Percentiles rank a stretch among this genome's conserved stretches.
Evolutionary conservation across 2,113 vertebrate genomes (phyloP).

Genomic region (Hipposideros armiger): DNA sequence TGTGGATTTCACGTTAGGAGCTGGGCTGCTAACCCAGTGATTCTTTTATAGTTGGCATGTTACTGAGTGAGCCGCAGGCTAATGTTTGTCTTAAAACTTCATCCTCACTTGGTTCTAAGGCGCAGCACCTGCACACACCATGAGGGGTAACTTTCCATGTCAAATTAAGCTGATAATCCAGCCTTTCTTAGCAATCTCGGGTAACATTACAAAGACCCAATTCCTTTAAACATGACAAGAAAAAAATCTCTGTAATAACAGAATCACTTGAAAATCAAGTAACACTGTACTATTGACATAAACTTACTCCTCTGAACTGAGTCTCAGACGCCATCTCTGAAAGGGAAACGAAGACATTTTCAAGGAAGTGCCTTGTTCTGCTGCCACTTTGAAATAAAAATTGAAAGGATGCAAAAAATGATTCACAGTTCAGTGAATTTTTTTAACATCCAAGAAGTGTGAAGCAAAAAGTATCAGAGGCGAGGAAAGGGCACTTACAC

Average conservation of each 20-base stretch:
- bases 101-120: fast-evolving
- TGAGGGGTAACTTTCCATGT: fast-evolving
- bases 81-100: neutral
- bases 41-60: neutral
- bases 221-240: neutral
- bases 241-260: neutral
- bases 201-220: neutral
- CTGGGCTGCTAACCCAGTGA: neutral
- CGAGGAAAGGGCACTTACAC: neutral
- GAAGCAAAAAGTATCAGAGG: neutral
- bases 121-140: fast-evolving
- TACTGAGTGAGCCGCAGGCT: neutral
- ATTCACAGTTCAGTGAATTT: too few species aligned
- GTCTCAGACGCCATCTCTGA: neutral
- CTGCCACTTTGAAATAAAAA: neutral
- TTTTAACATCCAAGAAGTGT: neutral
- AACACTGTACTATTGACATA: neutral
- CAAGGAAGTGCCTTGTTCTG: neutral
- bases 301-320: neutral
- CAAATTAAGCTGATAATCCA: neutral
- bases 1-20: neutral
- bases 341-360: neutral
- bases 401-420: neutral
- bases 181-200: neutral
- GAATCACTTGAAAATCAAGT: neutral